These are phyloP conservation scores for Nematopogon swammerdamellus DNA, from an alignment of 2,888 invertebrate species.

Conservation along the genomic window DNA sequence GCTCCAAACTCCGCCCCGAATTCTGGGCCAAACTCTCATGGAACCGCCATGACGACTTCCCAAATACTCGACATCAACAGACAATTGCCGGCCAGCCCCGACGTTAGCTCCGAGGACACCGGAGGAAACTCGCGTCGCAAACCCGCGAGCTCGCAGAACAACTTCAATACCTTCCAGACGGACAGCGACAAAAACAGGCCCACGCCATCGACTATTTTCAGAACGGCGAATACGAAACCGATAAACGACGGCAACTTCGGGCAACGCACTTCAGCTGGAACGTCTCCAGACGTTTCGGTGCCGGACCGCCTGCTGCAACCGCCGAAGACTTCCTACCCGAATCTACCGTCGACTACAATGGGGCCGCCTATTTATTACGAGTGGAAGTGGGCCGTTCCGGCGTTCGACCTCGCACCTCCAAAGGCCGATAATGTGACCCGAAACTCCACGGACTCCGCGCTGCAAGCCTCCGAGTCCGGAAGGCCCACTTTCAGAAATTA, in stretches of 20 bases:
- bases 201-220: slow-evolving; percentile 11
- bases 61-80: slow-evolving; percentile 38
- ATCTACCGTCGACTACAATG: slow-evolving; percentile 44
- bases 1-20: slow-evolving; percentile 18
- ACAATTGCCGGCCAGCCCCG: slow-evolving; percentile 34
- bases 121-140: slow-evolving; percentile 27
- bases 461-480: slow-evolving; percentile 17
- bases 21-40: slow-evolving; percentile 16
- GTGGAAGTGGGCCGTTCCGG: slow-evolving; percentile 65
- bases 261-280: not conserved
- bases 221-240: not conserved
- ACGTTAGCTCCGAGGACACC: slow-evolving; percentile 32
- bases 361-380: slow-evolving; percentile 63
- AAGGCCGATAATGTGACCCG: slow-evolving; percentile 35
- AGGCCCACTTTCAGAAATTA: slow-evolving; percentile 27
- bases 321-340: slow-evolving; percentile 45
- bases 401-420: slow-evolving; percentile 55
- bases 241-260: not conserved
- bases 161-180: slow-evolving; percentile 24
- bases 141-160: slow-evolving; percentile 28
- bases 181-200: slow-evolving; percentile 29
- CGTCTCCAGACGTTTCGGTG: slow-evolving; percentile 12
- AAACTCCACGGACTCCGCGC: slow-evolving; percentile 15
- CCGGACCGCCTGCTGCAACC: slow-evolving; percentile 45
- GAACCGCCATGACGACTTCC: slow-evolving; percentile 36